Conservation (phyloP, 1,140 invertebrate genomes). For the Penaeus indicus region DNA sequence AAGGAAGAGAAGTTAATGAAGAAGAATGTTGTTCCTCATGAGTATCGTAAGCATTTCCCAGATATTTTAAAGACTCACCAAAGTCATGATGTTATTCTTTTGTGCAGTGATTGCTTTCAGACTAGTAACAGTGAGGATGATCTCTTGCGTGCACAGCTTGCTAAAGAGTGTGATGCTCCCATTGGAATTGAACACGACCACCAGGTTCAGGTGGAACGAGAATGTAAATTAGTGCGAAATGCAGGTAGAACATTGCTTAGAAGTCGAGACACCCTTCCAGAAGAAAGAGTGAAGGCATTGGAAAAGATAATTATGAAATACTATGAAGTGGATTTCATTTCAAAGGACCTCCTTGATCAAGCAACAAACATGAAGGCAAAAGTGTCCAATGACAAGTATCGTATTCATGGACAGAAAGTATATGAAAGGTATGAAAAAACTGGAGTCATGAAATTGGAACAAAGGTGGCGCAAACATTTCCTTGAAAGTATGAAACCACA, state of each 20-base stretch:
- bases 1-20: slow-evolving; percentile 78
- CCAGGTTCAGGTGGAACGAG: slow-evolving; percentile 68
- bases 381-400: slow-evolving; percentile 73
- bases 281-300: slow-evolving; percentile 61
- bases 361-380: slow-evolving; percentile 68
- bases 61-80: slow-evolving; percentile 84
- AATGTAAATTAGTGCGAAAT: slow-evolving; percentile 75
- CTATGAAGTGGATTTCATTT: slow-evolving; percentile 68
- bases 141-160: slow-evolving; percentile 76
- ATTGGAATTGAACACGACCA: slow-evolving; percentile 70
- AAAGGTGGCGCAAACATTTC: slow-evolving; percentile 84
- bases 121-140: slow-evolving; percentile 79
- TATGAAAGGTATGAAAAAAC: slow-evolving; percentile 75
- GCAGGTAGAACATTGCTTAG: slow-evolving; percentile 78
- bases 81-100: slow-evolving; percentile 84
- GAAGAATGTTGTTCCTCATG: slow-evolving; percentile 86
- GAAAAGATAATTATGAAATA: slow-evolving; percentile 68
- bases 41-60: slow-evolving; percentile 88
- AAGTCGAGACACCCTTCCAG: slow-evolving; percentile 52
- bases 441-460: slow-evolving; percentile 80
- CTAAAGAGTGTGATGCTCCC: slow-evolving; percentile 77
- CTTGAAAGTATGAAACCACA: slow-evolving; percentile 80
- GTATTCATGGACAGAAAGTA: slow-evolving; percentile 78
- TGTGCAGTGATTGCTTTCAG: slow-evolving; percentile 83
- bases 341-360: slow-evolving; percentile 68